These are phyloP conservation scores for Neoarius graeffei DNA, from an alignment of 2,113 vertebrate species.

Conservation along the genomic window DNA sequence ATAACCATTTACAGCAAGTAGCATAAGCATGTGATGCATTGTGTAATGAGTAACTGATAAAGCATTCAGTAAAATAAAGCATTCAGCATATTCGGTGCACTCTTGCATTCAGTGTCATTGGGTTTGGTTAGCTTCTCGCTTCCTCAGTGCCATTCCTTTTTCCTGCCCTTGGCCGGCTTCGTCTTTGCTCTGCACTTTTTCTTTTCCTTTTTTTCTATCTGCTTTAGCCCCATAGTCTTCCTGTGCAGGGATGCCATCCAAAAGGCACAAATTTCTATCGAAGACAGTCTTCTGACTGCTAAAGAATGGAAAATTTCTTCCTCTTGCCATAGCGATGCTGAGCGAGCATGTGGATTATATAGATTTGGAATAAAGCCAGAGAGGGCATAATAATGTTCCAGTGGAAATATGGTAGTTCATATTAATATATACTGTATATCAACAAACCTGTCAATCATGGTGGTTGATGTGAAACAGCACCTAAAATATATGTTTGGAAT, in stretches of 20 bases:
- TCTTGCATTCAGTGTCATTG: neutral
- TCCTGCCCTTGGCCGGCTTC: conserved; percentile 61
- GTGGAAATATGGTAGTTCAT: neutral
- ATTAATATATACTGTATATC: neutral
- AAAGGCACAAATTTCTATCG: neutral
- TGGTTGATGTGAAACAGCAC: neutral
- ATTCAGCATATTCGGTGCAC: neutral
- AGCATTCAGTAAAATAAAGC: neutral
- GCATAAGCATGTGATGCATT: too few relatives aligned
- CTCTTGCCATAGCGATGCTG: conserved; percentile 1
- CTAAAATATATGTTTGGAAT: neutral
- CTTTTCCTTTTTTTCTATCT: neutral
- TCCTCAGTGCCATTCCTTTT: conserved; percentile 61
- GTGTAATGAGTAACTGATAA: neutral
- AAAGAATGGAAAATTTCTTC: neutral
- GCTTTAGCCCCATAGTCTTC: conserved; percentile 53
- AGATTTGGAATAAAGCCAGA: conserved; percentile 29
- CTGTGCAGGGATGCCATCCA: conserved; percentile 54
- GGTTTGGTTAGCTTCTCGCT: neutral
- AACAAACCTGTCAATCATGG: neutral
- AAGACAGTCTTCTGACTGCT: conserved; percentile 36
- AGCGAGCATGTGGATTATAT: conserved; percentile 20
- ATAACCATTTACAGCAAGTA: too few relatives aligned
- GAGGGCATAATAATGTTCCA: conserved; percentile 47
- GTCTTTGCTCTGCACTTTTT: conserved; percentile 22